A percentile compares a stretch with the other conserved stretches of the same genome.
Conservation (phyloP, 2,113 vertebrate genomes). For the Macroglossus sobrinus region DNA sequence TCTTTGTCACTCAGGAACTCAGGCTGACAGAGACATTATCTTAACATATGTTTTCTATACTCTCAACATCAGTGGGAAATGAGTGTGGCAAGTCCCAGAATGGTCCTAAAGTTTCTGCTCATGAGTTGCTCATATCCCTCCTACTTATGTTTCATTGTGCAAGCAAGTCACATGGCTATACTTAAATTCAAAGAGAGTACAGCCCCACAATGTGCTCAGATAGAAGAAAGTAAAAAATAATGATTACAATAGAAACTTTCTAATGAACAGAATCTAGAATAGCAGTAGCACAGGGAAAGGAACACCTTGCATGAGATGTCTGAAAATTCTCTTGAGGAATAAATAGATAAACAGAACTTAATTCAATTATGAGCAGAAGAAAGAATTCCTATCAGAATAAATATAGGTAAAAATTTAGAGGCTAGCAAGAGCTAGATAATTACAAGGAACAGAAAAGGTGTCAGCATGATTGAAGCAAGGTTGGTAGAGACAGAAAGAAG, state of each 20-base stretch:
- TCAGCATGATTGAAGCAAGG: background rate
- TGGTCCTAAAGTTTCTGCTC: background rate
- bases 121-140: background rate
- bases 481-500: background rate
- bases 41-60: background rate
- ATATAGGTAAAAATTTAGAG: background rate
- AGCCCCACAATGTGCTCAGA: background rate
- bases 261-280: background rate
- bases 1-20: background rate
- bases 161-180: background rate
- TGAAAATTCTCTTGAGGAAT: background rate
- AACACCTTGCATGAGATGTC: background rate
- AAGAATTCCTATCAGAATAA: background rate
- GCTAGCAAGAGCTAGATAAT: background rate
- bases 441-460: background rate
- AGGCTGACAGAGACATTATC: background rate
- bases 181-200: background rate
- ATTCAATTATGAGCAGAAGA: background rate
- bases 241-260: background rate
- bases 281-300: background rate
- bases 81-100: background rate
- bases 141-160: background rate
- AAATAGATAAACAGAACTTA: background rate
- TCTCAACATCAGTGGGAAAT: background rate
- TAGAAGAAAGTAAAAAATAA: background rate